Evolutionary conservation across 2,888 invertebrate genomes (phyloP).

Genomic region (Athalia cordata): DNA sequence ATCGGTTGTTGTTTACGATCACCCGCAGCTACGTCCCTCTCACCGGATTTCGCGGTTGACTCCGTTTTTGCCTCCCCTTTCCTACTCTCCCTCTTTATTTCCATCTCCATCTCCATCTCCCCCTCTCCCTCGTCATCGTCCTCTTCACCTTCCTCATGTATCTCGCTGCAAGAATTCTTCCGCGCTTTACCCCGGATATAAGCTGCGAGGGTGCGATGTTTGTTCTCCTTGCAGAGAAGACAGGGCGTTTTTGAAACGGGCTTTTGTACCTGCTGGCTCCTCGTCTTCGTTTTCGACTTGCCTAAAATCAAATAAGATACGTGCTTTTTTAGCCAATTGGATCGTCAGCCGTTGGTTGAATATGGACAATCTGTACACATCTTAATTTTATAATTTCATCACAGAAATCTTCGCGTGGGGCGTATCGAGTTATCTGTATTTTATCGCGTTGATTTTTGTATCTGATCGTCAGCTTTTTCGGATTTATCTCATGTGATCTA

Average conservation of each 20-base stretch:
- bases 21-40: too few species aligned
- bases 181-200: slow-evolving; percentile 75
- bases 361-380: too few species aligned
- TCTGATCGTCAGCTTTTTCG: too few species aligned
- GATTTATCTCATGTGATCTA: too few species aligned
- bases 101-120: slow-evolving; percentile 25
- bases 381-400: too few species aligned
- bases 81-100: neutral
- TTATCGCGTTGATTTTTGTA: too few species aligned
- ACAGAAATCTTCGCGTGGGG: too few species aligned
- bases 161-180: slow-evolving; percentile 74
- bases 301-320: slow-evolving; percentile 54
- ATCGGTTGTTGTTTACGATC: too few species aligned
- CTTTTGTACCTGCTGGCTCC: slow-evolving; percentile 64
- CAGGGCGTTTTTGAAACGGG: slow-evolving; percentile 72
- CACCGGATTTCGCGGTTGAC: neutral
- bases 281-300: slow-evolving; percentile 54
- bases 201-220: slow-evolving; percentile 74
- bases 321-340: too few species aligned
- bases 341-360: too few species aligned
- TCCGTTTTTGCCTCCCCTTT: neutral
- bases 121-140: slow-evolving; percentile 58
- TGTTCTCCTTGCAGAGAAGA: slow-evolving; percentile 76
- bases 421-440: too few species aligned
- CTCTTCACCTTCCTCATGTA: slow-evolving; percentile 75